Conservation (phyloP, 2,797 vertebrate species). For the Catamblyrhynchus diadema region DNA sequence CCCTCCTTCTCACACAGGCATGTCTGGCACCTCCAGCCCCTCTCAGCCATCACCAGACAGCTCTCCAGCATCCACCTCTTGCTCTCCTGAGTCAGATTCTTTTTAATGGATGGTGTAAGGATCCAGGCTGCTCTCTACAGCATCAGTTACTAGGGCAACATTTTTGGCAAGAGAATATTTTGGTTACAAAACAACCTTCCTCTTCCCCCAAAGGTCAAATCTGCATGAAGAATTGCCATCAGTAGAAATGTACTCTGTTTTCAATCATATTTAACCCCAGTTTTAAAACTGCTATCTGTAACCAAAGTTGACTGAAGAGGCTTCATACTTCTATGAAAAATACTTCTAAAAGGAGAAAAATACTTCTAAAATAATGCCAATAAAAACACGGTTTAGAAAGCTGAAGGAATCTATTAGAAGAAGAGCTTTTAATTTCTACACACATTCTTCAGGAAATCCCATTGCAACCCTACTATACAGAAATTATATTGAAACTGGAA, state of each 20-base stretch:
- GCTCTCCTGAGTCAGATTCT: conserved; percentile 33
- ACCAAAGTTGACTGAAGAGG: conserved; percentile 18
- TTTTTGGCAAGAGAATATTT: conserved; percentile 50
- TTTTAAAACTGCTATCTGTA: conserved; percentile 35
- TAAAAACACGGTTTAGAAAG: neutral
- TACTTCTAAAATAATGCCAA: conserved; percentile 6
- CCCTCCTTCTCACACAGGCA: neutral
- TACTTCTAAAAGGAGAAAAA: conserved; percentile 1
- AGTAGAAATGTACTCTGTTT: neutral
- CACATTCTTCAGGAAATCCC: neutral
- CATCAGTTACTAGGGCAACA: conserved; percentile 50
- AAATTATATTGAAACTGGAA: neutral
- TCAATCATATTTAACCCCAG: neutral
- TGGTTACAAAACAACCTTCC: conserved; percentile 48
- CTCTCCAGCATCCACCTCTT: neutral
- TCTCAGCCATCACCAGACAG: neutral
- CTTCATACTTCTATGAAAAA: neutral
- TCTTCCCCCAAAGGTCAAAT: conserved; percentile 39
- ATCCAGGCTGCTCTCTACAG: neutral
- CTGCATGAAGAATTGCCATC: conserved; percentile 45
- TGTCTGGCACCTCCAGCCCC: neutral
- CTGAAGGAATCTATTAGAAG: neutral
- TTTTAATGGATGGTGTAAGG: neutral
- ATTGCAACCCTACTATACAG: neutral
- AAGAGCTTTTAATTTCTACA: conserved; percentile 1